A percentile compares a stretch with the other conserved stretches of the same genome.
These are phyloP conservation scores for Laticauda colubrina DNA, from an alignment of 2,113 vertebrate species.

Conservation along the genomic window DNA sequence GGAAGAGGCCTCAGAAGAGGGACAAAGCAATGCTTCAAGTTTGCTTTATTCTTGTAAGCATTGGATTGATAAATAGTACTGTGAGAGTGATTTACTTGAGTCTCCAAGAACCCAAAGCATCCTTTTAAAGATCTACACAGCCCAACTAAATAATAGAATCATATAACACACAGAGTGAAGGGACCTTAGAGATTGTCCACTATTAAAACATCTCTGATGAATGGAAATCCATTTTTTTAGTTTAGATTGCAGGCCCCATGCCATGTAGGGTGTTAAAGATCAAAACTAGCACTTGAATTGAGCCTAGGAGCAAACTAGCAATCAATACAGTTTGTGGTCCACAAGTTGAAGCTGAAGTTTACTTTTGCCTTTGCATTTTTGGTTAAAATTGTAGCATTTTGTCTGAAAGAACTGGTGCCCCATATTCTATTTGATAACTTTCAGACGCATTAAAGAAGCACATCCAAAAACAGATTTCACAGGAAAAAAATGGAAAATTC, in stretches of 20 bases:
- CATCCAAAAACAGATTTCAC: slow-evolving; percentile 78
- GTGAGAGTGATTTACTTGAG: background rate
- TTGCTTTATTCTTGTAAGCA: background rate
- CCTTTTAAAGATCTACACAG: background rate
- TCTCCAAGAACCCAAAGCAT: background rate
- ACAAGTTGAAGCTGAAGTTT: background rate
- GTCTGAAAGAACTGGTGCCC: background rate
- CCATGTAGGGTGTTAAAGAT: background rate
- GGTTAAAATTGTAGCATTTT: background rate
- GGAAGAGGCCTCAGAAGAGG: background rate
- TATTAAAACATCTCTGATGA: background rate
- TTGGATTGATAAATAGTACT: background rate
- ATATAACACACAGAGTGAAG: background rate
- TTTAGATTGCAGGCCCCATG: background rate
- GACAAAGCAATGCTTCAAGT: background rate
- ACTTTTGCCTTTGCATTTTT: background rate
- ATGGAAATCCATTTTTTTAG: background rate
- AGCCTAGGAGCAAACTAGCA: background rate
- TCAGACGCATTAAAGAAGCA: slow-evolving; percentile 76
- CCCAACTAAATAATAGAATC: background rate
- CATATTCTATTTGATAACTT: background rate
- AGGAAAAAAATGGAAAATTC: slow-evolving; percentile 71
- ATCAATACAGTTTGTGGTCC: background rate
- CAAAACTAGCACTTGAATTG: background rate
- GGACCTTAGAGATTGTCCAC: background rate